Evolutionary conservation across 2,888 invertebrate species (phyloP), one percentile per base, ranked within the genome.

Genomic region (Brachypalpus laphriformis): DNA sequence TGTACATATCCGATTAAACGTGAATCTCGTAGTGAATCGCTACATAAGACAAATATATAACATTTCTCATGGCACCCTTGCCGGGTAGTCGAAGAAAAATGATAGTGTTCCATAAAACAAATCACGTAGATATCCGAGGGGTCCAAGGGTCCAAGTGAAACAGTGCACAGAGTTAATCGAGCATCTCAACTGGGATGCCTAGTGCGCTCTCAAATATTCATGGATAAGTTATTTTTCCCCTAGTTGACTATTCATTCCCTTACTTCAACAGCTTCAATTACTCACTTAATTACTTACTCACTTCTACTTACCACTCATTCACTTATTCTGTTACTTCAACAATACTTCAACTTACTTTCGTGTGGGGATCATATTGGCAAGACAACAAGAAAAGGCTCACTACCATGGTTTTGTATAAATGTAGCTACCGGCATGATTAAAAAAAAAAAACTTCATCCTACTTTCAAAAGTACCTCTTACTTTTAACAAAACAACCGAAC

Each of bases 91-190:
- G 47, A 37, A 65, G 11, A 72, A 28, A 56, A 78, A 72, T 49
- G 34, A 72, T 49, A 57, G 22, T 49, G 31, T 14, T 80, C 72
- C 34, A 20, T 65, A 37, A 72, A 72, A 80, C 72, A 65, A 80
- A 72, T 80, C 78, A 80, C 72, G 71, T 80, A 40, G 37, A 11
- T 37, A 65, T 31, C 22, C 70, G 42, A 8, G 51, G n/a, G n/a
- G 25, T 25, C 59, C 45, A 34, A 20, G 20, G n/a, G 9, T 40
- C 28, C 40, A 42, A n/a, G 16, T 28, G 11, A 40, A 22, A n/a
- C 14, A 28, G 40, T 40, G 20, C n/a, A 57, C 11, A 11, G 31
- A 22, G 18, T 37, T 61, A 49, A 70, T 77, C 54, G 56, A 56
- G 56, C 22, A 78, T 61, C 14, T 47, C 45, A 63, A 61, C 70